These are phyloP conservation scores for Liposcelis brunnea DNA, from an alignment of 2,888 invertebrate genomes.

Conservation along the genomic window DNA sequence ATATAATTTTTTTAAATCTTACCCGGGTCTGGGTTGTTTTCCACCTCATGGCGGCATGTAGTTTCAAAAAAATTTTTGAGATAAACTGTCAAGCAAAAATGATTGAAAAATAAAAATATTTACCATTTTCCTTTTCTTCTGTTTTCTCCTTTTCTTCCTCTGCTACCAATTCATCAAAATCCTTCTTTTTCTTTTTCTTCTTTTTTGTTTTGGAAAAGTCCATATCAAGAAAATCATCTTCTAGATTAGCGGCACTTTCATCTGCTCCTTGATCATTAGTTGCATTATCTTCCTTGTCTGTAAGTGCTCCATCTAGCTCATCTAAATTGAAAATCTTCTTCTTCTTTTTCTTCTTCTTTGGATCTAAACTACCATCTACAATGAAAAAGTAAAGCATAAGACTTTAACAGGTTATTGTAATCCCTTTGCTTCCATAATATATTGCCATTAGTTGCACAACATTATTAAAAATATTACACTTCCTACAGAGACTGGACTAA, in stretches of 20 bases:
- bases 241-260: constrained; percentile 19
- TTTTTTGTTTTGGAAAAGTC: constrained; percentile 77
- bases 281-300: constrained; percentile 32
- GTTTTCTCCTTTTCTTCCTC: constrained; percentile 54
- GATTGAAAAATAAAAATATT: too few species aligned
- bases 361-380: background rate
- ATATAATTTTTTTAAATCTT: constrained; percentile 22
- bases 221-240: constrained; percentile 59
- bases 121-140: constrained; percentile 69
- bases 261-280: constrained; percentile 16
- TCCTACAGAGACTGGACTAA: too few species aligned
- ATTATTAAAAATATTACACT: too few species aligned
- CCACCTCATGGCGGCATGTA: constrained; percentile 43
- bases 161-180: constrained; percentile 64
- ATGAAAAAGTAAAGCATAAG: too few species aligned
- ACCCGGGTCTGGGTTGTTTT: constrained; percentile 39
- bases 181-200: constrained; percentile 84
- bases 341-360: constrained; percentile 68
- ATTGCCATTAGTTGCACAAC: too few species aligned
- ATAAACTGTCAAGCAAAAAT: background rate
- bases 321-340: constrained; percentile 77
- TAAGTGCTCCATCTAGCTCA: constrained; percentile 63
- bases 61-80: constrained; percentile 22
- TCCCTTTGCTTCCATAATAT: too few species aligned
- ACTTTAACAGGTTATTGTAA: too few species aligned